A percentile compares a stretch with the other conserved stretches of the same genome.
phyloP scores from a whole-genome alignment of 2,888 invertebrate genomes.

The Folsomia manolachei region DNA sequence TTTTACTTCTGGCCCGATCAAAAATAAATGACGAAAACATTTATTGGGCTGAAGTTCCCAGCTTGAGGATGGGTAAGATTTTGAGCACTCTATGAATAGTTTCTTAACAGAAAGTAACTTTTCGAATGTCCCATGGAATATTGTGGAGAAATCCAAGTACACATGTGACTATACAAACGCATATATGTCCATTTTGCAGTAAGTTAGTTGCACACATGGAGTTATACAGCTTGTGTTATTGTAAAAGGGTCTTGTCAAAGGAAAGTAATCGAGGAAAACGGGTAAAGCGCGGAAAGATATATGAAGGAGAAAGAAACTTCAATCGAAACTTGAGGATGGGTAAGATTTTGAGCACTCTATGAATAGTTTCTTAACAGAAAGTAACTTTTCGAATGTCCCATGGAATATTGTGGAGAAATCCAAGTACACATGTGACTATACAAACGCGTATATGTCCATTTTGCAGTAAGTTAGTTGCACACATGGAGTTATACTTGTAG shows the following conservation, averaged over 20 bases:
- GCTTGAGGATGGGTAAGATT: constrained; percentile 8
- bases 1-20: constrained; percentile 44
- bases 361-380: no score
- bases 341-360: background rate
- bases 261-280: constrained; percentile 45
- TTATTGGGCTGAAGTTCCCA: constrained; percentile 19
- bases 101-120: no score
- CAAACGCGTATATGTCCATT: background rate
- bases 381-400: no score
- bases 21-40: constrained; percentile 43
- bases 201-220: background rate
- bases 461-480: background rate
- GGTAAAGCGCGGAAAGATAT: constrained; percentile 48
- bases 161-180: no score
- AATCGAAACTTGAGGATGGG: constrained; percentile 49
- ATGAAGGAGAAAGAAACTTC: constrained; percentile 50
- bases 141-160: no score
- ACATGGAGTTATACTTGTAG: background rate
- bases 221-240: background rate
- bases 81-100: background rate
- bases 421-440: no score
- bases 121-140: no score
- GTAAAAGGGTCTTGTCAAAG: background rate
- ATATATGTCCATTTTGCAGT: background rate
- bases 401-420: no score